Conservation (phyloP, 53 echinoderm and acorn worm species). For the Holothuria scabra region DNA sequence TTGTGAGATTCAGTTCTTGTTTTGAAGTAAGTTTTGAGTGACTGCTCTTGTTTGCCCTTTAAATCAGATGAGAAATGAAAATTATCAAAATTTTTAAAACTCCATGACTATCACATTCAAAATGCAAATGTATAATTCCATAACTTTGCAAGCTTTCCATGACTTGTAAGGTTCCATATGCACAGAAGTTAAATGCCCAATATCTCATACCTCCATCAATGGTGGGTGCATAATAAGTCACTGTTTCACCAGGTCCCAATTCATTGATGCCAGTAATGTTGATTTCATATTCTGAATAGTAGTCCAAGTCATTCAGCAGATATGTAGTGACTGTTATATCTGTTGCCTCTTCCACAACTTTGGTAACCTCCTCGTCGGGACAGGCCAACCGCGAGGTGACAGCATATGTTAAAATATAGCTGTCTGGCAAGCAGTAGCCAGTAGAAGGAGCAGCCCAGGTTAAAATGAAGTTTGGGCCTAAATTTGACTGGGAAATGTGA, state of each 20-base stretch:
- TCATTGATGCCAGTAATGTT: constrained; percentile 18
- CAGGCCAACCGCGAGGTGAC: constrained; percentile 7
- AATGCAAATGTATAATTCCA: too few relatives aligned
- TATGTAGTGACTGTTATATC: background rate
- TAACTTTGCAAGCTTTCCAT: too few relatives aligned
- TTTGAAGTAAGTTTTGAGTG: too few relatives aligned
- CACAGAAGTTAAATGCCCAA: too few relatives aligned
- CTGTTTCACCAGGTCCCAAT: background rate
- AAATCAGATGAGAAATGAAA: too few relatives aligned
- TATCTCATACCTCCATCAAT: background rate
- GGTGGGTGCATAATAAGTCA: background rate
- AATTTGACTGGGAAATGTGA: background rate
- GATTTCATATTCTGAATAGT: constrained; percentile 3
- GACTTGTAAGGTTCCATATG: too few relatives aligned
- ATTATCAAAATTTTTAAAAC: too few relatives aligned
- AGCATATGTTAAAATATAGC: background rate
- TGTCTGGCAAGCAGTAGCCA: constrained; percentile 8
- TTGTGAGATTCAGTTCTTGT: too few relatives aligned
- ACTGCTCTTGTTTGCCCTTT: too few relatives aligned
- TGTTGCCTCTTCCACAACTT: background rate
- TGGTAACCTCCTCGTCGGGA: background rate
- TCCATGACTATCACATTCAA: too few relatives aligned
- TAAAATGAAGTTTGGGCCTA: constrained; percentile 13
- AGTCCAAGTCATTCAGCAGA: background rate
- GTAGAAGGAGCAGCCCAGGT: background rate